Evolutionary conservation across 2,113 vertebrate species (phyloP).

Genomic region (Pachyramphus minor): DNA sequence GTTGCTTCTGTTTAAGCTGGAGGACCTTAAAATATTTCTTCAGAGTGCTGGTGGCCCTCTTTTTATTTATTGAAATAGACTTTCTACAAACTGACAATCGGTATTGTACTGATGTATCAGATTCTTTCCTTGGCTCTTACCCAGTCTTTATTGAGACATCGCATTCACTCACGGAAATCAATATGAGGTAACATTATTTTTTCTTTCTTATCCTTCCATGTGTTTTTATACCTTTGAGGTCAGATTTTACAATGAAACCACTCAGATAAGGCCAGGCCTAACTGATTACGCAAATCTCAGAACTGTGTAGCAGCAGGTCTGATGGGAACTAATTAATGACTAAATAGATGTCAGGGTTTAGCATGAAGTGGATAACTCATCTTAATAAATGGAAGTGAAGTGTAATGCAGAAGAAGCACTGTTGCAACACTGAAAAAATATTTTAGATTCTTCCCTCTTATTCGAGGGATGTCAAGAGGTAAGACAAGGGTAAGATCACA

Average conservation of each 20-base stretch:
- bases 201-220: background rate
- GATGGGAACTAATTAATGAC: background rate
- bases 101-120: background rate
- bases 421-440: background rate
- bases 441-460: background rate
- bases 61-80: background rate
- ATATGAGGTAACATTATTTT: background rate
- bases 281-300: background rate
- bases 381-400: background rate
- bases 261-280: background rate
- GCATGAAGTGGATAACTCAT: background rate
- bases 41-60: background rate
- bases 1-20: background rate
- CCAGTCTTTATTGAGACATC: background rate
- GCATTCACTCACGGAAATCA: background rate
- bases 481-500: background rate
- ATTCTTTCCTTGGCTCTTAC: background rate
- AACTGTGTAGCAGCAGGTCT: background rate
- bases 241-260: background rate
- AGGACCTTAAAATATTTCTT: background rate
- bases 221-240: background rate
- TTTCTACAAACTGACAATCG: background rate
- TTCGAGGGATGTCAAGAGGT: background rate
- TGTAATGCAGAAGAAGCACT: background rate
- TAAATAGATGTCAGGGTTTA: conserved; percentile 18